Evolutionary conservation across 2,797 vertebrate genomes (phyloP), one percentile per base, ranked within the genome.

Genomic region (Carapus acus): DNA sequence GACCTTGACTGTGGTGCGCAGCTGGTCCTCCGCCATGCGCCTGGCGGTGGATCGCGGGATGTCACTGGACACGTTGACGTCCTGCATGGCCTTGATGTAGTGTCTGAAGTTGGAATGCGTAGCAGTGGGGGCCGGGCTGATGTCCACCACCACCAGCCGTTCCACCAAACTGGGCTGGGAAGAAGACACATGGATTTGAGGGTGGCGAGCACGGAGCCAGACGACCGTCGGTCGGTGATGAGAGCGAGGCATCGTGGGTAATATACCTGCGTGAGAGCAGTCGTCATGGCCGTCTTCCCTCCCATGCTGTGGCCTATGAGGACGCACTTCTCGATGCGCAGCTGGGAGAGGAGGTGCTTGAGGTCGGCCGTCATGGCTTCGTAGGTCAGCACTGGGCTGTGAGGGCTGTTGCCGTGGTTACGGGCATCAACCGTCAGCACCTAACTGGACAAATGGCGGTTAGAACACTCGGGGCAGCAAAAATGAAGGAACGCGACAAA

Each of bases 281-380:
- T 79, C 0, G 84, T 76, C 96, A 98, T 99, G 64, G 94, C 95
- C 0, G 93, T 94, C 69, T 94, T 97, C 42, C 96, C 96, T 24
- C 96, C 96, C 96, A 99, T 97, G 85, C 95, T 98, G 82, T 98
- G 95, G 29, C 96, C 96, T 24, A 98, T 67, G 5, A 98, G 84
- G 75, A 96, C 78, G 13, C 93, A 95, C 71, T 89, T 91, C 36
- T 77, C 68, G 14, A 99, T 87, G 56, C 56, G 88, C 62, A 96
- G 86, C 79, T 82, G 85, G 33, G 57, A 45, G 24, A 99, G 85
- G 21, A 99, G 90, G 40, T 88, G 87, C 58, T 86, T 90, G 46
- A 97, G 65, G 2, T 99, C 96, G 4, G 62, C 54, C 22, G 85
- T 86, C 96, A 98, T 98, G 0, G 83, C 90, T 53, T 93, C 89